These are phyloP conservation scores for Monomorium pharaonis DNA, from an alignment of 1,140 invertebrate species.

Conservation along the genomic window DNA sequence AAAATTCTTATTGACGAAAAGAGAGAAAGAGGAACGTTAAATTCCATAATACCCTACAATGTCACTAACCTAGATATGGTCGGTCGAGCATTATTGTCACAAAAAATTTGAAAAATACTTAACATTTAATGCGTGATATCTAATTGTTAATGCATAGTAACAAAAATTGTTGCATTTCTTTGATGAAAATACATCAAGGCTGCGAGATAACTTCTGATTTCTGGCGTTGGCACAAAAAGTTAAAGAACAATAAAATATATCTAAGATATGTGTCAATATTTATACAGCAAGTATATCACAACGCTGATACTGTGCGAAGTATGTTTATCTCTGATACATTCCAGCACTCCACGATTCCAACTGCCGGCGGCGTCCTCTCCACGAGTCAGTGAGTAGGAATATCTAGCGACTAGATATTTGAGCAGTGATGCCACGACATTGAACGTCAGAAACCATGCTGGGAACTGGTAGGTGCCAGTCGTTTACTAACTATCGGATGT, in stretches of 20 bases:
- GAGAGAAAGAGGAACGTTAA: not conserved
- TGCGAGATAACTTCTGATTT: not conserved
- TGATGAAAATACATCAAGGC: not conserved
- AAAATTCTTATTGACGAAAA: not conserved
- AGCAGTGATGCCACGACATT: conserved; percentile 65
- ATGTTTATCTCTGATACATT: conserved; percentile 76
- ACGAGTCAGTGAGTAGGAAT: conserved; percentile 80
- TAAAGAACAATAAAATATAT: not conserved
- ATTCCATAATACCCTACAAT: conserved; percentile 24
- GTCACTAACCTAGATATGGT: conserved; percentile 17
- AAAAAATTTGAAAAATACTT: not conserved
- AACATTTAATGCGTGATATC: not conserved
- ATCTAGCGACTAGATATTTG: conserved; percentile 74
- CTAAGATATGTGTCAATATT: conserved; percentile 32
- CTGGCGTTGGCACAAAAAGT: not conserved
- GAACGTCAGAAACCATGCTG: conserved; percentile 63
- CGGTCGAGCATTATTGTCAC: not conserved
- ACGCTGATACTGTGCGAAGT: conserved; percentile 36
- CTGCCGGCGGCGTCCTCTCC: conserved; percentile 70
- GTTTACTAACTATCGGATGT: conserved; percentile 41
- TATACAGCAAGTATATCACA: conserved; percentile 49
- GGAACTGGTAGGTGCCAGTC: conserved; percentile 38
- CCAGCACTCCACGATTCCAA: conserved; percentile 64
- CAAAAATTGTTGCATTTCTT: not conserved
- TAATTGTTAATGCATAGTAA: not conserved